These are phyloP conservation scores for Atopsyche davidsoni DNA, from an alignment of 1,140 invertebrate species.

Conservation along the genomic window DNA sequence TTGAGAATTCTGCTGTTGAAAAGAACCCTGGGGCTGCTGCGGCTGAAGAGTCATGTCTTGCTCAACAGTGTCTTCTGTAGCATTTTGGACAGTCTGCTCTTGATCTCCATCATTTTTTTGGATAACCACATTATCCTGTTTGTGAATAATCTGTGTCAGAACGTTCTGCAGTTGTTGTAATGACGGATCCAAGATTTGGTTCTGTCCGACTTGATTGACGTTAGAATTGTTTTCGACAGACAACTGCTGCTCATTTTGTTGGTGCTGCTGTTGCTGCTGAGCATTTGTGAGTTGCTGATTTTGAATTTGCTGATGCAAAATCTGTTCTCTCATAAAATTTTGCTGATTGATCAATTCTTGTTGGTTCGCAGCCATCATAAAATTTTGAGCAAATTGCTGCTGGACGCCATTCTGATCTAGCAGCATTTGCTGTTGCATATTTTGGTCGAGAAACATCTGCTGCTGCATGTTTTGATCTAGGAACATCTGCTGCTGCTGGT, in stretches of 20 bases:
- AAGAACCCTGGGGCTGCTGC: conserved; percentile 28
- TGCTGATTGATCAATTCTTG: conserved; percentile 35
- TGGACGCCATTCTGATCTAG: conserved; percentile 48
- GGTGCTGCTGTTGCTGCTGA: conserved; percentile 36
- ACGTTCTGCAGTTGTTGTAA: conserved; percentile 46
- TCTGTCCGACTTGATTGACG: conserved; percentile 42
- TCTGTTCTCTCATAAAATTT: conserved; percentile 33
- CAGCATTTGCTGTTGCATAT: conserved; percentile 50
- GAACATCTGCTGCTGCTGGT: conserved; percentile 37
- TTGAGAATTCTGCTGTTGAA: conserved; percentile 33
- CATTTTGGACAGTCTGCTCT: conserved; percentile 28
- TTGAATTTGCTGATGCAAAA: conserved; percentile 33
- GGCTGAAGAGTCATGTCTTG: conserved; percentile 25
- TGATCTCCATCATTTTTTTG: too few relatives aligned
- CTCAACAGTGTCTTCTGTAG: conserved; percentile 36
- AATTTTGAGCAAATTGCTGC: conserved; percentile 47
- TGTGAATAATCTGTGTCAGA: conserved; percentile 43
- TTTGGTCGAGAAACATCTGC: conserved; percentile 48
- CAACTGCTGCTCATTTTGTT: conserved; percentile 35
- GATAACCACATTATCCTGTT: conserved; percentile 29
- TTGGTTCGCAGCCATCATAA: conserved; percentile 36
- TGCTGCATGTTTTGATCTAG: conserved; percentile 25
- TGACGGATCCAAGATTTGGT: conserved; percentile 43
- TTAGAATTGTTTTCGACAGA: conserved; percentile 33
- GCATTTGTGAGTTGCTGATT: conserved; percentile 27